A percentile compares a stretch with the other conserved stretches of the same genome.
phyloP scores from a whole-genome alignment of 2,113 vertebrate species.

The Saimiri boliviensis region DNA sequence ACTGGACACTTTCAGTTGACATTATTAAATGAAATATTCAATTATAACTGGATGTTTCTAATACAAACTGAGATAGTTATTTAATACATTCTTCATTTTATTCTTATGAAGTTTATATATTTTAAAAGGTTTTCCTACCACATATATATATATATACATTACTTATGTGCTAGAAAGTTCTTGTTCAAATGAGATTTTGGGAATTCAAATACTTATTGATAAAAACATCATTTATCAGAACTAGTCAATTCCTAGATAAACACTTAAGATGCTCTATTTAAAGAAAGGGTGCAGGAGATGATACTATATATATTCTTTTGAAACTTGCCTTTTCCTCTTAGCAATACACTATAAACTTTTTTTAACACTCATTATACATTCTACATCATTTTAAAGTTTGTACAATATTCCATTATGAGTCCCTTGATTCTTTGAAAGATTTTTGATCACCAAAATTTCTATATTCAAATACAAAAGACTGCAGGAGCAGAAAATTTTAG shows the following conservation, averaged over 20 bases:
- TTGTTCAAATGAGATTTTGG: neutral
- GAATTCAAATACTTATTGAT: neutral
- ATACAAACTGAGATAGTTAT: neutral
- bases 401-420: neutral
- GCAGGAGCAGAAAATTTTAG: neutral
- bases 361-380: neutral
- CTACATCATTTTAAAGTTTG: neutral
- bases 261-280: neutral
- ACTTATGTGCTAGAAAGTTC: neutral
- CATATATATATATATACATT: neutral
- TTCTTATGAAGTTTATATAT: neutral
- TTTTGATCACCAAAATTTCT: neutral
- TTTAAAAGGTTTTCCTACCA: neutral
- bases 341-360: neutral
- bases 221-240: neutral
- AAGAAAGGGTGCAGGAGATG: neutral
- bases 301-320: neutral
- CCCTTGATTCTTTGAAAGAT: conserved; percentile 1
- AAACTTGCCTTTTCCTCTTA: neutral
- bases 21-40: neutral
- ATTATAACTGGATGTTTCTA: neutral
- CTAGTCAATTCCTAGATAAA: neutral
- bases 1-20: neutral
- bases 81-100: neutral
- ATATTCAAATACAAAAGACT: neutral